phyloP scores from a whole-genome alignment of 2,113 vertebrate genomes.

The Eublepharis macularius region DNA sequence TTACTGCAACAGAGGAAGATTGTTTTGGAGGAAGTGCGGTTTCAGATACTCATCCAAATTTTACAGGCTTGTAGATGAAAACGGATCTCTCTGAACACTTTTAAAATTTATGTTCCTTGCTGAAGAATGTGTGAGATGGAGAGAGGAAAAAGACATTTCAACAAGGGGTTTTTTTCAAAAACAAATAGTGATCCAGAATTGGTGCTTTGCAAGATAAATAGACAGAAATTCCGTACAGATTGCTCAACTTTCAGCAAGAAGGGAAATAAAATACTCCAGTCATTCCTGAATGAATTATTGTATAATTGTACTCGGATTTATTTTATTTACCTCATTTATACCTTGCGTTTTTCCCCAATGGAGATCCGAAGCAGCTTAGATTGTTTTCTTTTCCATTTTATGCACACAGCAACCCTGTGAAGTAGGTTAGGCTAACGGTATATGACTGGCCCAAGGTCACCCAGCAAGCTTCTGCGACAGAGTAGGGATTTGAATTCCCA shows the following conservation, averaged over 20 bases:
- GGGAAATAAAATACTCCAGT: background rate
- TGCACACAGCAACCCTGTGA: too few species aligned
- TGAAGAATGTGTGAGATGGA: background rate
- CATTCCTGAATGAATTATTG: background rate
- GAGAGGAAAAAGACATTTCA: background rate
- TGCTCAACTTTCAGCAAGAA: background rate
- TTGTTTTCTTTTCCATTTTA: background rate
- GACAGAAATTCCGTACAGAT: background rate
- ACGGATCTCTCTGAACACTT: background rate
- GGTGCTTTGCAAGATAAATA: constrained; percentile 3
- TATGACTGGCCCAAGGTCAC: too few species aligned
- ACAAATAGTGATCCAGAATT: background rate
- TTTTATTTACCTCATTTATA: too few species aligned
- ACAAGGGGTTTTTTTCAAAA: background rate
- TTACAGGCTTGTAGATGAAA: background rate
- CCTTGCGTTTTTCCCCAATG: too few species aligned
- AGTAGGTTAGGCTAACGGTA: too few species aligned
- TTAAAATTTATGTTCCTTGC: background rate
- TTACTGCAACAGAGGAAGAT: background rate
- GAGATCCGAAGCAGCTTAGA: background rate
- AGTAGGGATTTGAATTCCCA: too few species aligned
- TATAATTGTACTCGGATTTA: too few species aligned
- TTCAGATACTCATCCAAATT: background rate
- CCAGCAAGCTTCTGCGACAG: too few species aligned
- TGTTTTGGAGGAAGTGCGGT: background rate